A percentile compares a stretch with the other conserved stretches of the same genome.
Evolutionary conservation across 1,140 invertebrate species (phyloP).

Genomic region (Aphelenchoides avenae): DNA sequence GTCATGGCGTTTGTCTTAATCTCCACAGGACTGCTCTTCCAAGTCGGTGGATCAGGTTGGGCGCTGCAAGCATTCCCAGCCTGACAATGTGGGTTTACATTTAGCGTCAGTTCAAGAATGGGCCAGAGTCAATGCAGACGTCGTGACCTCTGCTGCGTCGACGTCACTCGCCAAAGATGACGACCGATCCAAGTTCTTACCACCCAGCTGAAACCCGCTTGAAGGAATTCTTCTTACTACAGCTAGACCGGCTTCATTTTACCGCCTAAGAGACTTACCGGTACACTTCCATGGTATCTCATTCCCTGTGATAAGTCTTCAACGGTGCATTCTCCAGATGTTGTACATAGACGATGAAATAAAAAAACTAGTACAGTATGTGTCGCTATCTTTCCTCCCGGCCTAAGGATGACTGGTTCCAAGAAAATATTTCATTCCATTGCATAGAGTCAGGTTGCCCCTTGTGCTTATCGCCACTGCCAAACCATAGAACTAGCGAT

Average conservation of each 20-base stretch:
- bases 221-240: not conserved
- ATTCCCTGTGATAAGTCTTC: too few relatives aligned
- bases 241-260: not conserved
- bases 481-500: too few relatives aligned
- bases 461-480: too few relatives aligned
- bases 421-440: too few relatives aligned
- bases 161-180: not conserved
- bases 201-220: not conserved
- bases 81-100: not conserved
- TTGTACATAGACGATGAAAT: too few relatives aligned
- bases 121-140: conserved; percentile 12
- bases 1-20: conserved; percentile 43
- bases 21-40: conserved; percentile 43
- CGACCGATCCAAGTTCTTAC: not conserved
- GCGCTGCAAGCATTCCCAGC: conserved; percentile 1
- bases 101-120: conserved; percentile 34
- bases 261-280: too few relatives aligned
- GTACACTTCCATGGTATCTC: too few relatives aligned
- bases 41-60: conserved; percentile 41
- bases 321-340: too few relatives aligned
- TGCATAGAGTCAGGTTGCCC: too few relatives aligned
- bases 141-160: not conserved
- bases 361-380: too few relatives aligned
- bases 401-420: too few relatives aligned
- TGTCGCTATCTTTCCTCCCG: too few relatives aligned